phyloP scores from a whole-genome alignment of 2,888 invertebrate species.

The Rhaphigaster nebulosa region DNA sequence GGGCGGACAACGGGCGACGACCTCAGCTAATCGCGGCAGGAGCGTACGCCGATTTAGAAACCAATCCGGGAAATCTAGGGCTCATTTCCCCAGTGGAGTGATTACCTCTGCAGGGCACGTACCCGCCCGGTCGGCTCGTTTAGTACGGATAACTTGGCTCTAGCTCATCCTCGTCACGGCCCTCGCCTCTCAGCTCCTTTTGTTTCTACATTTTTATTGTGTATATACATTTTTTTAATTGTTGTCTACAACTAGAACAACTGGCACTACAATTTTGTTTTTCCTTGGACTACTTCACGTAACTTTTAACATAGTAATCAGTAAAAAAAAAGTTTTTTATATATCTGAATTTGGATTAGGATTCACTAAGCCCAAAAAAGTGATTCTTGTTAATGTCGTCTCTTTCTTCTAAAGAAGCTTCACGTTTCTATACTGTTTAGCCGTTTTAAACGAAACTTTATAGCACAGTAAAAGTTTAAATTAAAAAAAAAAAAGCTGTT shows the following conservation, averaged over 20 bases:
- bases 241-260: background rate
- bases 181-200: background rate
- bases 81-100: conserved; percentile 24
- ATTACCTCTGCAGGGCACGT: conserved; percentile 35
- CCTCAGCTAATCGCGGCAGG: conserved; percentile 40
- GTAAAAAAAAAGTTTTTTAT: too few relatives aligned
- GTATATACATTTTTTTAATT: background rate
- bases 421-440: too few relatives aligned
- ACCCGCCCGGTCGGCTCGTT: background rate
- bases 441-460: too few relatives aligned
- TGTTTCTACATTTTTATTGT: background rate
- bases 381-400: too few relatives aligned
- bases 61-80: conserved; percentile 39
- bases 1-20: conserved; percentile 25
- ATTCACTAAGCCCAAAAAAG: too few relatives aligned
- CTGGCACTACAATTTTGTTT: too few relatives aligned
- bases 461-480: too few relatives aligned
- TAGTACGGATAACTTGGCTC: background rate
- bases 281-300: too few relatives aligned
- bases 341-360: too few relatives aligned
- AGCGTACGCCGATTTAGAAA: conserved; percentile 45
- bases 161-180: background rate
- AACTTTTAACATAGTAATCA: too few relatives aligned
- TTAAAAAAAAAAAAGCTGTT: too few relatives aligned
- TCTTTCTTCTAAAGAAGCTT: too few relatives aligned